Percentiles rank a stretch among this genome's conserved stretches.
Conservation (phyloP, 2,797 vertebrate species). For the Sylvia borin region DNA sequence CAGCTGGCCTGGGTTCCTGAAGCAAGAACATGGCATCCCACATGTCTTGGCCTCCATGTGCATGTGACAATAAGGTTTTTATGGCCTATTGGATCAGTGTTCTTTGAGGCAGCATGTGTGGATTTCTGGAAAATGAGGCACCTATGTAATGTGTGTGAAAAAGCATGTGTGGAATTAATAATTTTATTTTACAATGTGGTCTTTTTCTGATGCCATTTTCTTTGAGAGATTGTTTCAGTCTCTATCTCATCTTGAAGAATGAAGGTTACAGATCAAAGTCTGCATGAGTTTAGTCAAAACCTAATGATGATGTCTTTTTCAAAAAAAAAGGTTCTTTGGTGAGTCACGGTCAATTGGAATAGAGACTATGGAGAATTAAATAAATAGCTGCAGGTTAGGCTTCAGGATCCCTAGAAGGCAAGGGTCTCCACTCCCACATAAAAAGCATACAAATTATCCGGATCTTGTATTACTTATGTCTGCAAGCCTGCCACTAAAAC, state of each 20-base stretch:
- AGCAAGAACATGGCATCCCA: neutral
- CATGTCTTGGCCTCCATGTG: rapidly evolving
- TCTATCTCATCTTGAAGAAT: conserved; percentile 22
- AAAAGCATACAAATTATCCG: neutral
- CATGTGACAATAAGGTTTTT: neutral
- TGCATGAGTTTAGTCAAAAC: conserved; percentile 28
- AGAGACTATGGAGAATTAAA: neutral
- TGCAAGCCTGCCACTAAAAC: neutral
- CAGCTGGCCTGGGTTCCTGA: neutral
- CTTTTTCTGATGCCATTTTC: conserved; percentile 4
- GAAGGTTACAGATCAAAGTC: conserved; percentile 44
- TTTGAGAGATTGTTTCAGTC: conserved; percentile 1
- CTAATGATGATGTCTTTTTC: neutral
- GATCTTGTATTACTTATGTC: neutral
- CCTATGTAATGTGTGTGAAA: neutral
- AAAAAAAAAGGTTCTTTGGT: neutral
- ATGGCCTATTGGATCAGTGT: neutral
- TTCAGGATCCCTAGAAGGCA: neutral
- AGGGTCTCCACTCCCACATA: neutral
- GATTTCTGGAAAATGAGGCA: neutral
- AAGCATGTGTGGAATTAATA: conserved; percentile 16
- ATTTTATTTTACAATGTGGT: neutral
- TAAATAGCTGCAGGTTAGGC: neutral
- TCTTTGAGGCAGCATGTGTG: neutral
- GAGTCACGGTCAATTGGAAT: neutral